These are phyloP conservation scores for Tortrix viridana DNA, from an alignment of 2,888 invertebrate species.

Conservation along the genomic window DNA sequence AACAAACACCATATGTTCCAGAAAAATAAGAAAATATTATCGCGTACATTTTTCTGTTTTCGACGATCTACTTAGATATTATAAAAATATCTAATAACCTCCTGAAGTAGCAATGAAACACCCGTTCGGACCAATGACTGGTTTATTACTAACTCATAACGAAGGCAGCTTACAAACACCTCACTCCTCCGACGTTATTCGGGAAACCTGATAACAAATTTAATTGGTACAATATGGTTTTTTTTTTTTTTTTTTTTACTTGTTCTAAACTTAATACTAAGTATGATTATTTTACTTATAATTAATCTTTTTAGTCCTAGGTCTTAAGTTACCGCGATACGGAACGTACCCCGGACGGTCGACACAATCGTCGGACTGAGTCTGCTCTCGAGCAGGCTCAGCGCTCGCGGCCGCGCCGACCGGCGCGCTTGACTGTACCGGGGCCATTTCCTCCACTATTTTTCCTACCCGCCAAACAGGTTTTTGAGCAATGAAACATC, in stretches of 20 bases:
- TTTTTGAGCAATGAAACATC: neutral
- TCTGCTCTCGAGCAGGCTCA: neutral
- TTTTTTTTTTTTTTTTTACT: no score
- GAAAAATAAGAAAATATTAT: no score
- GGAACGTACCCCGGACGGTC: neutral
- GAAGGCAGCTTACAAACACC: neutral
- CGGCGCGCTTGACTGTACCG: neutral
- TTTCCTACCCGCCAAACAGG: neutral
- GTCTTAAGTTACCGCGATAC: neutral
- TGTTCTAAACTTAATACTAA: neutral
- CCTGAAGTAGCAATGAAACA: constrained; percentile 7
- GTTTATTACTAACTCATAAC: no score
- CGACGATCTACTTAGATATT: no score
- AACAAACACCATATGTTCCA: no score
- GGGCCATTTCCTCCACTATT: neutral
- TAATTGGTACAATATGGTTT: neutral
- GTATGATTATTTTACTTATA: constrained; percentile 1
- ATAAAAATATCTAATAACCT: no score
- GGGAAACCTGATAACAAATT: neutral
- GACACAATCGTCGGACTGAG: neutral
- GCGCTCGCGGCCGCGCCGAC: neutral
- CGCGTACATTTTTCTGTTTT: no score
- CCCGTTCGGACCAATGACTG: constrained; percentile 9
- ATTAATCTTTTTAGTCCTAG: constrained; percentile 1
- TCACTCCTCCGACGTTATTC: constrained; percentile 8